Evolutionary conservation across 2,888 invertebrate genomes (phyloP), one percentile per base, ranked within the genome.

Genomic region (Acleris emargana): DNA sequence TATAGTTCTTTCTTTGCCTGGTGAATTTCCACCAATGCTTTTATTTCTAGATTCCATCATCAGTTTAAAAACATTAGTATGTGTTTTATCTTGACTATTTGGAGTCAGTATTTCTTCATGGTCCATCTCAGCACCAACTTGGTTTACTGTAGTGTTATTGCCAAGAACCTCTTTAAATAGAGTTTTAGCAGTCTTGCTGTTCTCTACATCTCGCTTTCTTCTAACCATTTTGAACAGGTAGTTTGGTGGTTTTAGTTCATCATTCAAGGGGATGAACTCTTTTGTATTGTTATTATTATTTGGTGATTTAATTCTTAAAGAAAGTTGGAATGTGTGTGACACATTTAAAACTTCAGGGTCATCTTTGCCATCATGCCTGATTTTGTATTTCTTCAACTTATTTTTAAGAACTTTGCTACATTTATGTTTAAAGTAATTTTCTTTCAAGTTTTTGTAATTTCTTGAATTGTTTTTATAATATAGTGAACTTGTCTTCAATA

Each of bases 41-140:
- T 94, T 95, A 76, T 94, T 93, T 69, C 95, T 89, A 18, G 94
- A 94, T 70, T 94, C 94, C 95, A 95, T 95, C 88, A 95, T 89
- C 38, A 95, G 78, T 75, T 94, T 89, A 81, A 95, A 95, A 43
- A 94, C 95, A 91, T 95, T 85, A 61, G 81, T 87, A 70, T 87
- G 81, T 68, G 83, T 87, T 68, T 79, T 86, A 25, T 81, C 81
- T 67, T 82, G 76, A 58, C 62, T 74, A 28, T 69, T 58, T 53
- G 47, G 52, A 18, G 42, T 58, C 3, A 32, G 20, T 43, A 47
- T 16, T 49, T 53, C 58, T 18, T 28, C 62, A 28, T 52, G 50
- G 25, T 49, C 42, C 28, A 16, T 42, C n/a, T 50, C 43, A 43
- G 42, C 43, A 51, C 18, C 16, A 32, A 43, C 17, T 43, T 59